A percentile compares a stretch with the other conserved stretches of the same genome.
These are phyloP conservation scores for Odontothrips loti DNA, from an alignment of 2,888 invertebrate species.

Conservation along the genomic window DNA sequence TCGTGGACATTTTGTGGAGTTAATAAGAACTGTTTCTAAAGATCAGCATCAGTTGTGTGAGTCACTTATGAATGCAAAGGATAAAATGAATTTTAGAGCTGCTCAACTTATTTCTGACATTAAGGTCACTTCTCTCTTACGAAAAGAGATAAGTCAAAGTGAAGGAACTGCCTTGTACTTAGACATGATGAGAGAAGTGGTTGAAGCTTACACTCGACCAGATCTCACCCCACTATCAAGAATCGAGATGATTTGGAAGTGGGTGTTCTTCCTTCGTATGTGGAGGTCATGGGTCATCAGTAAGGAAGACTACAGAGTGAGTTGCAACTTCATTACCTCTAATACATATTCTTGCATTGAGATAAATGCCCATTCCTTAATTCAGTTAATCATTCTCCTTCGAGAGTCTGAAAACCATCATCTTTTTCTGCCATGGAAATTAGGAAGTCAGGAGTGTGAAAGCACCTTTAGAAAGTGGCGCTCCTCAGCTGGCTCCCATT, in stretches of 20 bases:
- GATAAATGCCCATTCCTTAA: neutral
- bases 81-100: too few species aligned
- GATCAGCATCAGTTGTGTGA: neutral
- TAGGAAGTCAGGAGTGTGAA: neutral
- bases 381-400: neutral
- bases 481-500: neutral
- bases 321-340: neutral
- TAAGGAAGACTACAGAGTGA: neutral
- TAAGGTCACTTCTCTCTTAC: neutral
- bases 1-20: neutral
- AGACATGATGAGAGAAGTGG: neutral
- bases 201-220: neutral
- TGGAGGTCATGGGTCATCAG: neutral
- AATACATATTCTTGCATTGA: neutral
- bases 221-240: neutral
- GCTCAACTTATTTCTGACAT: neutral
- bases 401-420: neutral
- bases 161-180: neutral
- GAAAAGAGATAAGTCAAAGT: neutral
- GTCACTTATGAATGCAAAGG: neutral
- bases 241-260: neutral
- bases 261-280: neutral
- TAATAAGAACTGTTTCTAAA: neutral
- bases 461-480: neutral
- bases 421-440: neutral